A percentile compares a stretch with the other conserved stretches of the same genome.
These are phyloP conservation scores for Manacus vitellinus DNA, from an alignment of 2,113 vertebrate species.

Conservation along the genomic window DNA sequence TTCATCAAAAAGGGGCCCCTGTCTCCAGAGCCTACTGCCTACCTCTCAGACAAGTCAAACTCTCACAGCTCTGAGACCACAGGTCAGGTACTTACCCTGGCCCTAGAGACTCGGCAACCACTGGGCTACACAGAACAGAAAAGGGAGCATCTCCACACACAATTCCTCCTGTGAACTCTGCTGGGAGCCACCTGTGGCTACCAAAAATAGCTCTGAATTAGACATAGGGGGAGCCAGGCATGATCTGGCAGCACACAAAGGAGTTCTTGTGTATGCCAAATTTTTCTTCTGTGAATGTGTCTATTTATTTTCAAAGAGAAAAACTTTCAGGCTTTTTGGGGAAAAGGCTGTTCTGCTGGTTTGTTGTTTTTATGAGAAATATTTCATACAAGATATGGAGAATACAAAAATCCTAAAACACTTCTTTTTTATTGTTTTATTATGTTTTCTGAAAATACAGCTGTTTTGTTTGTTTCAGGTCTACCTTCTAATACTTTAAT, in stretches of 20 bases:
- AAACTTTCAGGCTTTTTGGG: neutral
- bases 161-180: neutral
- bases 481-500: neutral
- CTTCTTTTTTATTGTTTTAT: neutral
- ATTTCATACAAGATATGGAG: neutral
- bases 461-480: neutral
- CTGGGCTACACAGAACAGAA: neutral
- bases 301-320: neutral
- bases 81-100: neutral
- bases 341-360: neutral
- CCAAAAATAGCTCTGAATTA: neutral
- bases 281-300: neutral
- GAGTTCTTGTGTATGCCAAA: neutral
- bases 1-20: neutral
- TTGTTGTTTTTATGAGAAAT: neutral
- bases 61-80: rapidly evolving
- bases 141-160: rapidly evolving
- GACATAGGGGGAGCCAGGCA: neutral
- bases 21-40: neutral
- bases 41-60: neutral
- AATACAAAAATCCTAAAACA: neutral
- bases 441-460: neutral
- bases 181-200: neutral
- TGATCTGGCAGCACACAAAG: neutral
- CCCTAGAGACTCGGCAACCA: rapidly evolving